These are phyloP conservation scores for Ceyx margarethae DNA, from an alignment of 2,113 vertebrate species.

Conservation along the genomic window DNA sequence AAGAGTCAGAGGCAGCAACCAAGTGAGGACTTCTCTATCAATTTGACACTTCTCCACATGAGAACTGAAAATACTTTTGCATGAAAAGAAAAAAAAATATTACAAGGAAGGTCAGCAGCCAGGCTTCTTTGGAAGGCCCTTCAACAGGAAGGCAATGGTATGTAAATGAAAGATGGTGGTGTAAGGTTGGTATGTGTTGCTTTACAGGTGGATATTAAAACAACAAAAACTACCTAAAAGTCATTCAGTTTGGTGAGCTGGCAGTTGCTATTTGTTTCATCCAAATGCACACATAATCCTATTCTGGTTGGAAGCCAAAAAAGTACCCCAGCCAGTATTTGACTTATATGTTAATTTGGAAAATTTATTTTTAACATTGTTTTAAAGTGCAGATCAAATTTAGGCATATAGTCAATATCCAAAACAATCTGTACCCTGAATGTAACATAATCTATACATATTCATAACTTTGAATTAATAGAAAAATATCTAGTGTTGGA, in stretches of 20 bases:
- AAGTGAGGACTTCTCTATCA: background rate
- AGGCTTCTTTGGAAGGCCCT: background rate
- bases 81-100: background rate
- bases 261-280: background rate
- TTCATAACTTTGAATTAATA: background rate
- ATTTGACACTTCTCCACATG: background rate
- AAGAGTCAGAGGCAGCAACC: background rate
- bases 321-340: background rate
- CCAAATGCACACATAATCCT: background rate
- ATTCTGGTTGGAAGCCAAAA: background rate
- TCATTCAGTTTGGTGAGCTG: background rate
- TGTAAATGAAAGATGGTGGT: background rate
- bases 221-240: background rate
- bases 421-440: background rate
- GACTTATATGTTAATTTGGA: background rate
- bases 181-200: background rate
- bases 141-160: background rate
- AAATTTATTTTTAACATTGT: background rate
- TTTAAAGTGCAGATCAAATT: background rate
- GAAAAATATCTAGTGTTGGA: conserved; percentile 1
- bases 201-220: background rate
- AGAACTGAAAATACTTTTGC: background rate
- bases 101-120: background rate
- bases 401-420: background rate
- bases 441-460: background rate